Evolutionary conservation across 30 jellyfish, hydroid and myxozoan genomes (phyloP).

Genomic region (Hydractinia symbiolongicarpus): DNA sequence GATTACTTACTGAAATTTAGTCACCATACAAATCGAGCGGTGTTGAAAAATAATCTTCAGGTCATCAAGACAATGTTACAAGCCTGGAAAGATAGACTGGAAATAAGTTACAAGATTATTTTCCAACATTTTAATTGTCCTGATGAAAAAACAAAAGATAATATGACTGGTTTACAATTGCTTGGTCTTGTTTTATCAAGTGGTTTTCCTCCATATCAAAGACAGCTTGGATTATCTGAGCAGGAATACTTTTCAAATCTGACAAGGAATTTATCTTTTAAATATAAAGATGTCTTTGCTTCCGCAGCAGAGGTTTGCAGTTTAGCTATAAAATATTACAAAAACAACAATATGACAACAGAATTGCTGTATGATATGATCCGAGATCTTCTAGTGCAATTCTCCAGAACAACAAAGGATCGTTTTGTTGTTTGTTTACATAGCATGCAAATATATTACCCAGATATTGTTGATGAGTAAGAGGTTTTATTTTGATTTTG

Average conservation of each 20-base stretch:
- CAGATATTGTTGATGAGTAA: slow-evolving; percentile 70
- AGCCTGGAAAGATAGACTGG: slow-evolving; percentile 80
- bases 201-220: slow-evolving; percentile 59
- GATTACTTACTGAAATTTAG: slow-evolving; percentile 55
- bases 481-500: neutral
- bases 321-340: slow-evolving; percentile 41
- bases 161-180: slow-evolving; percentile 77
- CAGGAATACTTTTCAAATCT: slow-evolving; percentile 53
- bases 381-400: neutral
- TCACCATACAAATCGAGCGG: slow-evolving; percentile 59
- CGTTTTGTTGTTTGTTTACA: slow-evolving; percentile 55
- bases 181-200: slow-evolving; percentile 59
- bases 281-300: slow-evolving; percentile 84
- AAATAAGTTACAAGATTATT: slow-evolving; percentile 51
- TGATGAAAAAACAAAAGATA: slow-evolving; percentile 56
- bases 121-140: slow-evolving; percentile 19
- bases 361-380: slow-evolving; percentile 3
- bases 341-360: neutral
- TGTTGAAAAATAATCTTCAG: slow-evolving; percentile 65
- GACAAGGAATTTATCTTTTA: slow-evolving; percentile 46
- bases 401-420: slow-evolving; percentile 37
- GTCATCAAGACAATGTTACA: slow-evolving; percentile 56
- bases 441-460: slow-evolving; percentile 57
- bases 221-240: slow-evolving; percentile 32
- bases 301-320: slow-evolving; percentile 91